These are phyloP conservation scores for Cacatua alba DNA, from an alignment of 2,113 vertebrate species.

Conservation along the genomic window DNA sequence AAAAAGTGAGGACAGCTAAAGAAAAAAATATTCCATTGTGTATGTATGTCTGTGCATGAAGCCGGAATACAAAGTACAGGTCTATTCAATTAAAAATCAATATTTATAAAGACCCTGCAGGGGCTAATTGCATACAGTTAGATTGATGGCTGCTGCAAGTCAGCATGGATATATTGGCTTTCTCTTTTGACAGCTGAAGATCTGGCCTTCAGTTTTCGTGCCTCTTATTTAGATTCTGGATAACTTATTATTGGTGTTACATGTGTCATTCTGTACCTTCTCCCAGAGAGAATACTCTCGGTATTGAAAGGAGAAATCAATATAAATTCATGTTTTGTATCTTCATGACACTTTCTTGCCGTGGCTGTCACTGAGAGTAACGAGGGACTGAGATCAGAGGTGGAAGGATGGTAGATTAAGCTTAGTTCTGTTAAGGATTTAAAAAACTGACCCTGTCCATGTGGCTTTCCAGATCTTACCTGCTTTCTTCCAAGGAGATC, in stretches of 20 bases:
- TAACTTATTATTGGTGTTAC: not conserved
- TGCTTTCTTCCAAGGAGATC: not conserved
- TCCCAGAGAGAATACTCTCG: not conserved
- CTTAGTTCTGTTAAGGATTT: not conserved
- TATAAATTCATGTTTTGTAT: not conserved
- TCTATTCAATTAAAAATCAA: not conserved
- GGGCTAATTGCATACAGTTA: not conserved
- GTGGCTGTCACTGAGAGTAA: not conserved
- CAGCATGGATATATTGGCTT: not conserved
- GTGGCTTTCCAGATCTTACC: not conserved
- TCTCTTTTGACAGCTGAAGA: not conserved
- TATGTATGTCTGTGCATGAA: not conserved
- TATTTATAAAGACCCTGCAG: not conserved
- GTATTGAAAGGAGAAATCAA: conserved; percentile 21
- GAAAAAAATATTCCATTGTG: not conserved
- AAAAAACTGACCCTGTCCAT: not conserved
- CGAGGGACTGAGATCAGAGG: not conserved
- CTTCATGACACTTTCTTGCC: not conserved
- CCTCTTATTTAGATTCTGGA: not conserved
- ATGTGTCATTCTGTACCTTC: not conserved
- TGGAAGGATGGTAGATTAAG: not conserved
- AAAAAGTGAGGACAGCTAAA: not conserved
- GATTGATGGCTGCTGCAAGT: not conserved
- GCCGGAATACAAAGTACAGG: not conserved
- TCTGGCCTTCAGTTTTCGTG: not conserved